Base-by-base conservation (phyloP, 2,113 vertebrate genomes). In the Microtus pennsylvanicus region DNA sequence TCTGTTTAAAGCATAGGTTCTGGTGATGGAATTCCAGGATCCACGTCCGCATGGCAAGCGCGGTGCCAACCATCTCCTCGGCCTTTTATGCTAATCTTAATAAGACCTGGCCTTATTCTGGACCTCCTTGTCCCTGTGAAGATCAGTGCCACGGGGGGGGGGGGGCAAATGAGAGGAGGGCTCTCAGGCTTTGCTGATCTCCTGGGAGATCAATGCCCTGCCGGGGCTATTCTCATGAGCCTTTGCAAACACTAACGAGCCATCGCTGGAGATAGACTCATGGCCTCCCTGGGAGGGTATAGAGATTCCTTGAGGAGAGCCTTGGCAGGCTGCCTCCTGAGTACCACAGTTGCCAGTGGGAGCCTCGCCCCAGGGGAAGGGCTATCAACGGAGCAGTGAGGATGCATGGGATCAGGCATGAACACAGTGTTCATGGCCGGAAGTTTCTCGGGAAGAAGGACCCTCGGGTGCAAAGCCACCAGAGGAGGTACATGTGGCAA, bases 321-420 rank as follows among this genome's bases (percentile, higher is more conserved):
- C 83, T 97, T 87, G 80, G 67, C 81, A 89, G 77, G 61, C 87
- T 87, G 33, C 89, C 55, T 82, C 14, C 14, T 38, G 17, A 70
- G 74, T 87, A 28, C 78, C 88, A 95, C 76, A 72, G 93, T 76
- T 90, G n/a, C 76, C 87, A 81, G 19, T 58, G 82, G 72, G 85
- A 74, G 28, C 65, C 80, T 95, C 52, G 47, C 85, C 70, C 63
- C 76, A 33, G 38, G 67, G 87, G 78, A 94, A 88, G 72, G 50
- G 45, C 47, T 89, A 28, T 90, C 72, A 94, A 78, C 3, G 33
- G 77, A 38, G 69, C 55, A 38, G 16, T 42, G 90, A 90, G 78
- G 78, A 65, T 85, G 80, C 47, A 13, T 22, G 61, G 33, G 38
- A 26, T 69, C 81, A 92, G 74, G 61, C 87, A 87, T 77, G 61